These are phyloP conservation scores for Onychomys arenicola DNA, from an alignment of 2,797 vertebrate genomes.

Conservation along the genomic window DNA sequence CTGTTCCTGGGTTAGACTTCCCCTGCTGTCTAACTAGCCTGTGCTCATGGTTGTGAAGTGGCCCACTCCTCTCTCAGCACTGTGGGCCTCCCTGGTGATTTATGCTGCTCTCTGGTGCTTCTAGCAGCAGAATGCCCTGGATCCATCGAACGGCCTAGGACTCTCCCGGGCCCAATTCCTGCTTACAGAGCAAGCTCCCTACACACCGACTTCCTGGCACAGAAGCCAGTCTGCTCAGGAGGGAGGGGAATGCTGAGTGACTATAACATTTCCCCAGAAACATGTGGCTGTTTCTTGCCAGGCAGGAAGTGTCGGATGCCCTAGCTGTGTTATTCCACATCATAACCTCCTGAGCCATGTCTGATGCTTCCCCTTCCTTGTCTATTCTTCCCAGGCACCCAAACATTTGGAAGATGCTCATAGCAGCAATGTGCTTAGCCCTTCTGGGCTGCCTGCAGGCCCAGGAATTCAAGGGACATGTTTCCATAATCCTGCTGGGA, in stretches of 20 bases:
- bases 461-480: constrained; percentile 88
- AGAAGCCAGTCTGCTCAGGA: background rate
- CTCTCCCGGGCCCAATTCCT: background rate
- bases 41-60: background rate
- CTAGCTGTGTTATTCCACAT: background rate
- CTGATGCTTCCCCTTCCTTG: constrained; percentile 59
- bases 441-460: constrained; percentile 79
- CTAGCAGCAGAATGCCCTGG: background rate
- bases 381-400: background rate
- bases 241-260: background rate
- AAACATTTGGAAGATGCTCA: constrained; percentile 80
- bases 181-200: background rate
- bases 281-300: background rate
- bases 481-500: constrained; percentile 94
- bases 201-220: background rate
- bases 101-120: background rate
- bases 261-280: background rate
- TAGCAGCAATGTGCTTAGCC: constrained; percentile 49
- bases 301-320: constrained; percentile 46
- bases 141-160: background rate
- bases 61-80: rapidly evolving
- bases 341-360: rapidly evolving
- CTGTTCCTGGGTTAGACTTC: background rate
- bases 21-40: rapidly evolving
- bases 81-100: background rate